Evolutionary conservation across 2,888 invertebrate species (phyloP), one percentile per base, ranked within the genome.

Genomic region (Parochlus steinenii): DNA sequence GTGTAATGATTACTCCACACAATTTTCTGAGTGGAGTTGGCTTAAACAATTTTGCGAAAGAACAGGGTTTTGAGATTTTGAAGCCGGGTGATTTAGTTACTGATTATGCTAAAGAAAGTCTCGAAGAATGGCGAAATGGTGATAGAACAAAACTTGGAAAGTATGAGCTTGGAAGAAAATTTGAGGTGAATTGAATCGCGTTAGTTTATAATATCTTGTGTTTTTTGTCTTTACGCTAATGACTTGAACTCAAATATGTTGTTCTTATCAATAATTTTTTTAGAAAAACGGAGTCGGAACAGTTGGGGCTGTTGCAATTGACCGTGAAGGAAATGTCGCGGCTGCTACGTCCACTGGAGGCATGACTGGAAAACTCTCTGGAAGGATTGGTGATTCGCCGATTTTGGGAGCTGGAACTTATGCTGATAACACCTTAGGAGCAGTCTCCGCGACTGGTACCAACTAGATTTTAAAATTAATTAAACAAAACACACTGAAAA

Each of bases 321-420:
- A 85, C 51, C 47, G 51, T 0, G 46, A 62, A n/a, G 85, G 86
- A 0, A 71, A 74, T 45, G 61, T 85, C 32, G 81, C 80, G 1
- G 80, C 71, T 3, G 86, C 77, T 1, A 86, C 85, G 1, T 85
- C 85, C 3, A 86, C 86, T 0, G 86, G 86, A 4, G 86, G 86
- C 2, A 77, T 80, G 45, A 79, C 73, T 24, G 83, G 79, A 1
- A 82, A 83, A 57, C 70, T 73, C 49, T 70, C 74, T 1, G 83
- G 83, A 1, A 64, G 83, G 28, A 75, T 81, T 42, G 82, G 83
- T 3, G 83, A 83, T 46, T 75, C 79, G 0, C 78, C 79, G 1
- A 58, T 71, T 43, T 63, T 73, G 43, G 81, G 81, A 2, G 70
- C 74, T 44, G 81, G 82, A 8, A 78, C 77, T 4, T 81, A 80